phyloP scores from a whole-genome alignment of 2,797 vertebrate species.

The Sebastes minor region DNA sequence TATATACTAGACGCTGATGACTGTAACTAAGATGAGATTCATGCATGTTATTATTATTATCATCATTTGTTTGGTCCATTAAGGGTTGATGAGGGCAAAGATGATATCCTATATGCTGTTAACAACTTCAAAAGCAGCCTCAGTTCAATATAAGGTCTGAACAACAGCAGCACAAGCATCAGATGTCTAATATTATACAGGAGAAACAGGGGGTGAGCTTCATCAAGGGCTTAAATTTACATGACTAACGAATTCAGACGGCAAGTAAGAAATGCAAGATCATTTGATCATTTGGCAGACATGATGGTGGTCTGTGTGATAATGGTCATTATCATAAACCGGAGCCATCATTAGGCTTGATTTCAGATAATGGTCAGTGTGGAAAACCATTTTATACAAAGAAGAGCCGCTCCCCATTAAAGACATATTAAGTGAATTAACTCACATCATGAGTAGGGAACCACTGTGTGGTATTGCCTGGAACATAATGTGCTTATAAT shows the following conservation, averaged over 20 bases:
- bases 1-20: conserved; percentile 58
- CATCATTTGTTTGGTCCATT: conserved; percentile 54
- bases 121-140: conserved; percentile 74
- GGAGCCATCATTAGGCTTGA: conserved; percentile 81
- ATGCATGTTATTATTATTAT: conserved; percentile 31
- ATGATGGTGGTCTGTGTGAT: conserved; percentile 78
- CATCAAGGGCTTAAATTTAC: conserved; percentile 77
- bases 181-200: conserved; percentile 69
- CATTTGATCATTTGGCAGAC: conserved; percentile 82
- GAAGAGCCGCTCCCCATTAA: conserved; percentile 81
- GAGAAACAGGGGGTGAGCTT: conserved; percentile 50
- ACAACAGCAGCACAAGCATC: conserved; percentile 62
- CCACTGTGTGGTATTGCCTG: conserved; percentile 74
- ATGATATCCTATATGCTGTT: conserved; percentile 58
- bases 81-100: conserved; percentile 69
- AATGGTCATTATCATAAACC: conserved; percentile 82
- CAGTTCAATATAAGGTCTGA: conserved; percentile 71
- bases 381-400: conserved; percentile 79
- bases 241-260: conserved; percentile 76
- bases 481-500: conserved; percentile 81
- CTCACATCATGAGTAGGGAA: conserved; percentile 77
- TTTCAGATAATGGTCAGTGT: conserved; percentile 83
- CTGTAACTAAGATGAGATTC: conserved; percentile 59
- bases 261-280: conserved; percentile 75
- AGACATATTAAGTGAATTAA: conserved; percentile 84